A percentile compares a stretch with the other conserved stretches of the same genome.
Conservation (phyloP, 2,113 vertebrate genomes). For the Serinus canaria region DNA sequence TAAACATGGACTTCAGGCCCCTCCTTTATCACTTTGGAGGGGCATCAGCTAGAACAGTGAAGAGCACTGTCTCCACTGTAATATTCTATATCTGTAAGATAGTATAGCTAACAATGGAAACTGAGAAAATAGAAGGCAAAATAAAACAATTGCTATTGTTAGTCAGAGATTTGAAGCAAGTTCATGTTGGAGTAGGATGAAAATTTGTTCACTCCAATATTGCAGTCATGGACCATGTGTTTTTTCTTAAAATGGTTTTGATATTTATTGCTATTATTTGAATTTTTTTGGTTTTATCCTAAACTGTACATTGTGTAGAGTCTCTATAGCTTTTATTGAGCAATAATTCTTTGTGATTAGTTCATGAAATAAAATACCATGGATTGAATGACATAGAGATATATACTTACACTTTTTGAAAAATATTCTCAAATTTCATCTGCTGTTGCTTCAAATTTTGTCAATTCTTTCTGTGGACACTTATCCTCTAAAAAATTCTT, state of each 20-base stretch:
- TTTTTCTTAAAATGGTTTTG: neutral
- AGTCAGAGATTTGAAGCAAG: neutral
- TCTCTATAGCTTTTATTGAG: neutral
- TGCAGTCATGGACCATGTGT: neutral
- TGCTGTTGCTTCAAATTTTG: neutral
- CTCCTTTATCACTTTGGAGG: neutral
- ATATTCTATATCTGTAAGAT: rapidly evolving
- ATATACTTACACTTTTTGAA: neutral
- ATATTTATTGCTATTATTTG: neutral
- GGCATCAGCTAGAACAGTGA: neutral
- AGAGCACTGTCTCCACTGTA: neutral
- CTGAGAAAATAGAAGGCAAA: neutral
- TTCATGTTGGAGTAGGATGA: neutral
- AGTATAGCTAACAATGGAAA: neutral
- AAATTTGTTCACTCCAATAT: neutral
- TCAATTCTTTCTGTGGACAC: neutral
- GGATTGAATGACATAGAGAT: neutral
- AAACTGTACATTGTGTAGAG: neutral
- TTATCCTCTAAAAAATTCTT: neutral
- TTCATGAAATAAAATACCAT: neutral
- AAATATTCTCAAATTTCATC: neutral
- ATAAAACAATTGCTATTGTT: neutral
- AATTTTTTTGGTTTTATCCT: neutral
- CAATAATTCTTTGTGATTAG: neutral
- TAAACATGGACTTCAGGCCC: rapidly evolving